A percentile compares a stretch with the other conserved stretches of the same genome.
These are phyloP conservation scores for Hydropsyche betteni DNA, from an alignment of 2,888 invertebrate genomes.

Conservation along the genomic window DNA sequence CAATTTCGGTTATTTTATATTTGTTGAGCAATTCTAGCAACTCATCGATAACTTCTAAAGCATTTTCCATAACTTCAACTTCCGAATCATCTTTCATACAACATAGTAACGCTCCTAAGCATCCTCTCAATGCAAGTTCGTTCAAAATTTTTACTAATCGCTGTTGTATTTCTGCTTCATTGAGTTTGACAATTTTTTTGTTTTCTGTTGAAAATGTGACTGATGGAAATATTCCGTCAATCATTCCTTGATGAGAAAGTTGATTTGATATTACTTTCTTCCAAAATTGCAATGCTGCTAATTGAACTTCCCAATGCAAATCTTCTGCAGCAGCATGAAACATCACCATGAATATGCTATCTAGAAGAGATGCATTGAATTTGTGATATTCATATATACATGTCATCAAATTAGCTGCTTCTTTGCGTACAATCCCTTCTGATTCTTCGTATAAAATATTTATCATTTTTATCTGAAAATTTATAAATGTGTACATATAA, in stretches of 20 bases:
- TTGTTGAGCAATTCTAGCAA: conserved; percentile 66
- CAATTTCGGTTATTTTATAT: conserved; percentile 63
- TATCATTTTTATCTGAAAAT: conserved; percentile 65
- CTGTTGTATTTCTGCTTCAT: conserved; percentile 71
- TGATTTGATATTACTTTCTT: conserved; percentile 71
- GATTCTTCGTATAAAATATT: conserved; percentile 71
- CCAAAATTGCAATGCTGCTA: conserved; percentile 78
- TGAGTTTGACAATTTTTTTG: conserved; percentile 79
- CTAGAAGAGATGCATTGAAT: conserved; percentile 65
- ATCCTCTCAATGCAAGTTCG: conserved; percentile 74
- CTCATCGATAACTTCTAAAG: conserved; percentile 66
- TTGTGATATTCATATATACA: conserved; percentile 73
- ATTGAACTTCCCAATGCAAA: conserved; percentile 85
- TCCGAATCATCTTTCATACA: conserved; percentile 76
- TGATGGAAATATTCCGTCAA: conserved; percentile 80
- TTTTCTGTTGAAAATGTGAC: conserved; percentile 83
- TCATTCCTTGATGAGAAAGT: conserved; percentile 81
- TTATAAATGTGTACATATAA: background rate
- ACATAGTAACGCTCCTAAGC: conserved; percentile 74
- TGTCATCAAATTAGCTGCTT: conserved; percentile 73
- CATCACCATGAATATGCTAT: conserved; percentile 71
- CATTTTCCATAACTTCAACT: conserved; percentile 73
- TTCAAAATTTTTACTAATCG: conserved; percentile 73
- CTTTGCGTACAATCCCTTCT: conserved; percentile 81
- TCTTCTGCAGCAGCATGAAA: conserved; percentile 73